Conservation (phyloP, 2,113 vertebrate species). For the Anguilla japonica region DNA sequence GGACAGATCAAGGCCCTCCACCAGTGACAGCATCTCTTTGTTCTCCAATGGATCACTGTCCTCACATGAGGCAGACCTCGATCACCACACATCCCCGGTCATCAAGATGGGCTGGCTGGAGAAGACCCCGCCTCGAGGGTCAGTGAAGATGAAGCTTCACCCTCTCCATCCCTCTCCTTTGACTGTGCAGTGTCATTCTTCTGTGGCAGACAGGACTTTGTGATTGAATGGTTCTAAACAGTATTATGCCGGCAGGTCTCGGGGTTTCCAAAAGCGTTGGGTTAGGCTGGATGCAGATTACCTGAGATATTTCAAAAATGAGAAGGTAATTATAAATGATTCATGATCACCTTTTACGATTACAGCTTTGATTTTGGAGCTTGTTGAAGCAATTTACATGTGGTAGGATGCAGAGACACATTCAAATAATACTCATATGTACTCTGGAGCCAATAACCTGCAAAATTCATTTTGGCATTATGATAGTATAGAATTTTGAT, state of each 20-base stretch:
- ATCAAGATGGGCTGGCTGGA: conserved; percentile 76
- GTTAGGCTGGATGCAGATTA: conserved; percentile 69
- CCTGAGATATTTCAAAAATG: conserved; percentile 73
- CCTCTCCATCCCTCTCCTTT: neutral
- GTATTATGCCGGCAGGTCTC: conserved; percentile 58
- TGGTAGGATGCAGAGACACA: too few species aligned
- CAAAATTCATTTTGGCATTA: too few species aligned
- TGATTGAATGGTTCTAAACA: neutral
- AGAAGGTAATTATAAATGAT: conserved; percentile 62
- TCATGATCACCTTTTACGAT: too few species aligned
- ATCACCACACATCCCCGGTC: conserved; percentile 26
- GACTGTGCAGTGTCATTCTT: neutral
- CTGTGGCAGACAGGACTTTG: neutral
- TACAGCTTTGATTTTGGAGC: too few species aligned
- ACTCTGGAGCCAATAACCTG: too few species aligned
- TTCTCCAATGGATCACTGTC: neutral
- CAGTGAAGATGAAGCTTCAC: neutral
- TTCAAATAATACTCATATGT: too few species aligned
- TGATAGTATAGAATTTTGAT: too few species aligned
- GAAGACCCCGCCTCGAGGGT: conserved; percentile 80
- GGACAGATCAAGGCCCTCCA: neutral
- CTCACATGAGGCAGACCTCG: neutral
- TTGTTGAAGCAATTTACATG: too few species aligned
- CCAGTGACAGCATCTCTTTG: conserved; percentile 26
- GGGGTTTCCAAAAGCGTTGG: conserved; percentile 79